Base-by-base conservation (phyloP, 2,888 invertebrate genomes). In the Cyaniris semiargus region DNA sequence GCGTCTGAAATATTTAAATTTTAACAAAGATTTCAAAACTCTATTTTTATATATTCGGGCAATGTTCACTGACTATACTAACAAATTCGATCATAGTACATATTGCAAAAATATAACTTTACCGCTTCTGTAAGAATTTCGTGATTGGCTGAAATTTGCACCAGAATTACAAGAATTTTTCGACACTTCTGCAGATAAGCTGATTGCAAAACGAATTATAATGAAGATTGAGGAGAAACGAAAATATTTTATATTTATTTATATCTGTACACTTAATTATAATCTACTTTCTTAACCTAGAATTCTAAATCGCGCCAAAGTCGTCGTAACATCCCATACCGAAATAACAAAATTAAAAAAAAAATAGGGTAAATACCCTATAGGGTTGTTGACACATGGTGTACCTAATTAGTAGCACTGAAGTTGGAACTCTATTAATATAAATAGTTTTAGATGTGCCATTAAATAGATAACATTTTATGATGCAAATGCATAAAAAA, bases 301-400 rank as follows among this genome's bases (percentile, higher is more conserved):
- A 77, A 75, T 80, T 78, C 78, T 76, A 72, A 76, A 78, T 75
- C 78, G 76, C 78, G 81, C 81, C 79, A 71, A 76, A 78, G 80
- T 81, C 80, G 79, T 79, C 78, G 79, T 78, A 71, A 75, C 10
- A 70, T 38, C 10, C 38, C 48, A 31, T 44, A 48, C 71, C 60
- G 58, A 76, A 77, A 58, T n/a, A 75, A 71, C 44, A 38, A 72
- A 72, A 38, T 6, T 23, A 38, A 6, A 5, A 38, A 21, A 76
- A 76, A 27, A 76, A 76, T 34, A 78, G 53, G 66, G 4, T 60
- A 60, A 75, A 76, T 56, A 31, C 27, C 21, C 23, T 13, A 4
- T n/a, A n/a, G n/a, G n/a, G n/a, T 10, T 0, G 13, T 60, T 60
- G 60, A 10, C 60, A 60, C 8, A 18, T 53, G 53, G 18, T 53